Evolutionary conservation across 2,797 vertebrate species (phyloP).

Genomic region (Hippoglossus hippoglossus): DNA sequence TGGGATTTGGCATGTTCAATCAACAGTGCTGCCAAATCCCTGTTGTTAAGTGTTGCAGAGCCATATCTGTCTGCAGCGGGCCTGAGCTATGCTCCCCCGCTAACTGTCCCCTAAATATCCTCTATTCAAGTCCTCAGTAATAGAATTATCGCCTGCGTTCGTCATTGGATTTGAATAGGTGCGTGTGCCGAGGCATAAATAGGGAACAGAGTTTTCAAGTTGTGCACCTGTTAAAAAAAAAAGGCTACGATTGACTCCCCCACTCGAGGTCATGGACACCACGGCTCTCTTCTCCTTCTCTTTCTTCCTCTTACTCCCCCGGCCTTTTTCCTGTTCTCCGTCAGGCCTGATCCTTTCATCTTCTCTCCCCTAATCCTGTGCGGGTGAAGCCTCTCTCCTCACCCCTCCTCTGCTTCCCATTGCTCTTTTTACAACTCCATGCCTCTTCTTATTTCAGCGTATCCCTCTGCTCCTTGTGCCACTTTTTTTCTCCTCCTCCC

Average conservation of each 20-base stretch:
- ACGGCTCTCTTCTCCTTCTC: conserved; percentile 49
- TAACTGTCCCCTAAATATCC: conserved; percentile 78
- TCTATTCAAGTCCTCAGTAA: conserved; percentile 70
- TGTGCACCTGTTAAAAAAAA: conserved; percentile 34
- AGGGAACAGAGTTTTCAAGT: conserved; percentile 44
- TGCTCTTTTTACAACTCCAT: conserved; percentile 68
- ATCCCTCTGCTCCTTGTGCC: conserved; percentile 44
- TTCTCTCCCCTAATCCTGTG: conserved; percentile 74
- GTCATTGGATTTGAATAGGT: conserved; percentile 67
- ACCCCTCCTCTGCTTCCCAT: conserved; percentile 53
- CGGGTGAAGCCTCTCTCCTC: conserved; percentile 63
- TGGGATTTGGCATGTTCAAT: conserved; percentile 84
- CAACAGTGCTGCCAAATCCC: conserved; percentile 80
- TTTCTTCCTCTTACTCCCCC: conserved; percentile 42
- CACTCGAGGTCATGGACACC: conserved; percentile 56
- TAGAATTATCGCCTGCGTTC: conserved; percentile 70
- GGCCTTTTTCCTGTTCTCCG: conserved; percentile 60
- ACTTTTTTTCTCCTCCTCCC: conserved; percentile 37
- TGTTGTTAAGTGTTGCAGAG: conserved; percentile 80
- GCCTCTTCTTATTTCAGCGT: conserved; percentile 66
- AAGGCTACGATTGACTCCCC: conserved; percentile 40
- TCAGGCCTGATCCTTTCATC: conserved; percentile 77
- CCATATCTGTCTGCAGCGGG: conserved; percentile 72
- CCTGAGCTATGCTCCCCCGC: conserved; percentile 54
- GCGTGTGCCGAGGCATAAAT: conserved; percentile 62